Base-by-base conservation (phyloP, 1,140 invertebrate species). In the Microplitis demolitor region DNA sequence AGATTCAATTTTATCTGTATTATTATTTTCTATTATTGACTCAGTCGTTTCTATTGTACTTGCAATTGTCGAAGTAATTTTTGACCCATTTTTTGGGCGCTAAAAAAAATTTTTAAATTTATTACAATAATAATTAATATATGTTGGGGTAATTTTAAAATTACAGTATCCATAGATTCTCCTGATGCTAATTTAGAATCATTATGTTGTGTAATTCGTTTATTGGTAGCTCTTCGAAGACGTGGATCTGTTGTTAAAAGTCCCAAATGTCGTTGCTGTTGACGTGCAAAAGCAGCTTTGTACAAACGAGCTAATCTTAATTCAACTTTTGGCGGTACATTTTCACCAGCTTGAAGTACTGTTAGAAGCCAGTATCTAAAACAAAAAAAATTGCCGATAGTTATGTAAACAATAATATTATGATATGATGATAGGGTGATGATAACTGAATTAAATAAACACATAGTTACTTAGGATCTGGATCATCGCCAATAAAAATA, bases 331-430 rank as follows among this genome's bases (percentile, higher is more conserved):
- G 81, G 77, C 31, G 83, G 85, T 31, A 85, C 78, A 2, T 61
- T 77, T 71, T 82, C 81, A 3, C 82, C 82, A 37, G 90, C 81
- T 77, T 90, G 80, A 54, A 95, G 88, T 35, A 95, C 92, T 3
- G 94, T 95, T 2, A 95, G 80, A 39, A 95, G 81, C 94, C 94
- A 95, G 83, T 94, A 95, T 33, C 93, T 87, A 34, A 34, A 13
- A 35, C 66, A 31, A 71, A 24, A 69, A 69, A 54, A 64, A 33
- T 45, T 33, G 16, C 14, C 8, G 6, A 11, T 61, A 61, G 6
- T 33, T 14, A 13, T 13, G 5, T 37, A 39, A 37, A 35, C n/a
- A 64, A 64, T 51, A 37, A 56, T 62, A 62, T 13, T 62, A 39
- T 39, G 37, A 39, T 9, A 39, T 39, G 37, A 39, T 39, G 9